Conservation (phyloP, 2,888 invertebrate species). For the Tetranychus truncatus region DNA sequence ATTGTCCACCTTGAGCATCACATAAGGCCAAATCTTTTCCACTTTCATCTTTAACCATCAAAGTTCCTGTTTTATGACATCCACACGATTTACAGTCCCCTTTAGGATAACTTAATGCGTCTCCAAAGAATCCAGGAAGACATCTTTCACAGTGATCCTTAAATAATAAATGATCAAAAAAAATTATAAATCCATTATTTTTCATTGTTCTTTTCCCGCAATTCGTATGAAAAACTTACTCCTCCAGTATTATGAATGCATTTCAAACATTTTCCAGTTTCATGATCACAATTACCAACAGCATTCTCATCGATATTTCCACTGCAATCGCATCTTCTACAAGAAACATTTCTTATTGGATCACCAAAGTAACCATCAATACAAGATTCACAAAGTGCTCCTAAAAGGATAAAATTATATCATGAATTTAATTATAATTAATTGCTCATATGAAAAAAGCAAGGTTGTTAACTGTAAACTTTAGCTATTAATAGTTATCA, state of each 20-base stretch:
- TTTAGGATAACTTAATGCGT: conserved; percentile 70
- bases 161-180: neutral
- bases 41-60: neutral
- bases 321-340: conserved; percentile 38
- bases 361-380: conserved; percentile 90
- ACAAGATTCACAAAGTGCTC: conserved; percentile 72
- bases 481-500: no score
- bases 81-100: conserved; percentile 61
- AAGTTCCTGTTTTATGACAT: conserved; percentile 64
- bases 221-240: conserved; percentile 51
- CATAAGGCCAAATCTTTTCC: conserved; percentile 24
- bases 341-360: conserved; percentile 46
- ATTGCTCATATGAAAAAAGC: neutral
- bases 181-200: conserved; percentile 49
- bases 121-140: conserved; percentile 76
- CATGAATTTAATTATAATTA: no score
- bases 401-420: conserved; percentile 34
- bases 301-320: conserved; percentile 60
- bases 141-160: conserved; percentile 68
- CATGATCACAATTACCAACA: conserved; percentile 83
- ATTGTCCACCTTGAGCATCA: conserved; percentile 32
- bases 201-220: conserved; percentile 40
- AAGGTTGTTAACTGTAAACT: neutral
- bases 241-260: conserved; percentile 90
- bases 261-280: conserved; percentile 82